Evolutionary conservation across 2,113 vertebrate genomes (phyloP).

Genomic region (Thalassarche chlororhynchos): DNA sequence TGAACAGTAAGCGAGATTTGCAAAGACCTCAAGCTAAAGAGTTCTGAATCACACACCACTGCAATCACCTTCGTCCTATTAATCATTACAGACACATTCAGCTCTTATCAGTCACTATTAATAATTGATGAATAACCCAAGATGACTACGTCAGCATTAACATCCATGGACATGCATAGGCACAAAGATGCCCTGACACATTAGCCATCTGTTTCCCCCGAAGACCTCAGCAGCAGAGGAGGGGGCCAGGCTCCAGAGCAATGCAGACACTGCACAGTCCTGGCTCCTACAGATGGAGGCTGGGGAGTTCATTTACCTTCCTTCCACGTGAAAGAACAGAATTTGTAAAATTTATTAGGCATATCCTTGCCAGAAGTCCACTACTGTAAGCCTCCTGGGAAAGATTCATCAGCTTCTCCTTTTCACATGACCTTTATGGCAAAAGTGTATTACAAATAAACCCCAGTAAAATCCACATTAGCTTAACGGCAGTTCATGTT

Average conservation of each 20-base stretch:
- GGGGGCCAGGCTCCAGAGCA: neutral
- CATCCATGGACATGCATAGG: neutral
- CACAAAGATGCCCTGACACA: neutral
- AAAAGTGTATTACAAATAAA: neutral
- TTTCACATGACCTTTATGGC: neutral
- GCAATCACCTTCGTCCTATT: neutral
- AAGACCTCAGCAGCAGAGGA: neutral
- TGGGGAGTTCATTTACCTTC: neutral
- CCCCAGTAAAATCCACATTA: neutral
- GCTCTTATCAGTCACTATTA: neutral
- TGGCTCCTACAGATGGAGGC: neutral
- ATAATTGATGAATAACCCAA: neutral
- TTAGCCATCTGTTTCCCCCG: neutral
- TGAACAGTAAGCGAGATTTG: neutral
- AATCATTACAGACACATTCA: neutral
- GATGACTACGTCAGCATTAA: neutral
- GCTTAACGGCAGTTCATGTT: fast-evolving
- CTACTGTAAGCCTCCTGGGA: neutral
- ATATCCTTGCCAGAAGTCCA: neutral
- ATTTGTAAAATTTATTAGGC: neutral
- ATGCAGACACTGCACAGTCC: neutral
- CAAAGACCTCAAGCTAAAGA: neutral
- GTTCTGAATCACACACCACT: neutral
- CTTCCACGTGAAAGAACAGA: neutral
- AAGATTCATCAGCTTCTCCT: neutral